These are phyloP conservation scores for Neolamprologus toae DNA, from an alignment of 2,113 vertebrate genomes.

Conservation along the genomic window DNA sequence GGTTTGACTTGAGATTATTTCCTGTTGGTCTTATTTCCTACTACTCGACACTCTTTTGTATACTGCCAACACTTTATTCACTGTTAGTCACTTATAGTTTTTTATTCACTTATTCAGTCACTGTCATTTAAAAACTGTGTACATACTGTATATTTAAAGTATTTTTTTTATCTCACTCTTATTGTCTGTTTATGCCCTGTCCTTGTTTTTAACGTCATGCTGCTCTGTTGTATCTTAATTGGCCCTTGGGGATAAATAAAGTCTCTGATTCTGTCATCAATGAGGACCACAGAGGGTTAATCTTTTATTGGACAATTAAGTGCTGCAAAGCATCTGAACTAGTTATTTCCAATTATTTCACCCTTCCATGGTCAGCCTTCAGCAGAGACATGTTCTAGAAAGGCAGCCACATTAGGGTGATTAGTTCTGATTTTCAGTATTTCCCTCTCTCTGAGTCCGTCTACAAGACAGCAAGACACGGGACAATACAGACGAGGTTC, in stretches of 20 bases:
- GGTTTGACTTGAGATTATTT: not conserved
- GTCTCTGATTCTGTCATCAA: not conserved
- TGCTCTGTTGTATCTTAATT: not conserved
- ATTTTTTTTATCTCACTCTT: not conserved
- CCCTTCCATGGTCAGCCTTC: not conserved
- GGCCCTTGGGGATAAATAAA: not conserved
- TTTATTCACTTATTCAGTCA: not conserved
- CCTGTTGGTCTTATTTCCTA: not conserved
- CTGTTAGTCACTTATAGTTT: not conserved
- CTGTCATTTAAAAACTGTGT: fast-evolving
- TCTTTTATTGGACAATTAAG: not conserved
- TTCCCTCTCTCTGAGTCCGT: not conserved
- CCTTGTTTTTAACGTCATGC: not conserved
- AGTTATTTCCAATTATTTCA: fast-evolving
- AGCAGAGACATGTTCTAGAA: not conserved
- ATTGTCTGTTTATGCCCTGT: not conserved
- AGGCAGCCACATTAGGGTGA: not conserved
- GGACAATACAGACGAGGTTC: not conserved
- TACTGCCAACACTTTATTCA: not conserved
- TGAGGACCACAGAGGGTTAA: not conserved
- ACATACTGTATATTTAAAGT: not conserved
- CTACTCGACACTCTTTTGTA: not conserved
- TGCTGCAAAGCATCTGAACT: not conserved
- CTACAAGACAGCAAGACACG: not conserved
- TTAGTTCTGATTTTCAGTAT: not conserved